Evolutionary conservation across 37 sponge, comb jelly and placozoan genomes (phyloP).

Genomic region (Beroe ovata): DNA sequence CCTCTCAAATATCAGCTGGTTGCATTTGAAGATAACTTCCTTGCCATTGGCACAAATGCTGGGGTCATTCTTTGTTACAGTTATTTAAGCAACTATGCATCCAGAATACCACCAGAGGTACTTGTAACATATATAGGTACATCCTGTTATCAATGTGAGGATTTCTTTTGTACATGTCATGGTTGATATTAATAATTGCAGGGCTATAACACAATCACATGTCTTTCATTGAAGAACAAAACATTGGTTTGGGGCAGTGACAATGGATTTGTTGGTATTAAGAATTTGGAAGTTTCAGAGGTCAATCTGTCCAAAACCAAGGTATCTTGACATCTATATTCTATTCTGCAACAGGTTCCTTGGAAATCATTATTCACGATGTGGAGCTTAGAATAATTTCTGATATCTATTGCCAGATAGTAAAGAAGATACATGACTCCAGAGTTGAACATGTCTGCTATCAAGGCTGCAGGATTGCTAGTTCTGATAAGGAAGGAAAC

Average conservation of each 20-base stretch:
- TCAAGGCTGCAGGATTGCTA: constrained; percentile 4
- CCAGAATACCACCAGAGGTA: constrained; percentile 30
- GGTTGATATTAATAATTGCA: background rate
- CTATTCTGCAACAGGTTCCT: too few relatives aligned
- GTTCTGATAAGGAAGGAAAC: background rate
- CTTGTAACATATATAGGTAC: too few relatives aligned
- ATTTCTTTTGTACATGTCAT: too few relatives aligned
- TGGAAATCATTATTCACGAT: too few relatives aligned
- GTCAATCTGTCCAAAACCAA: background rate
- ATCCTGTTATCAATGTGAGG: too few relatives aligned
- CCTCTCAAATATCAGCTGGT: background rate
- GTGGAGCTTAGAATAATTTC: too few relatives aligned
- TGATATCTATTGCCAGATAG: background rate
- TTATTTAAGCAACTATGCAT: background rate
- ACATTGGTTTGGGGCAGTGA: constrained; percentile 24
- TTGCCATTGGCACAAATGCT: constrained; percentile 8
- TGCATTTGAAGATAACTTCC: background rate
- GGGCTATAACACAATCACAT: constrained; percentile 26
- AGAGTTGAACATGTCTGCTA: background rate
- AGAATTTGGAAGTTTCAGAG: background rate
- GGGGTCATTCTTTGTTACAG: background rate
- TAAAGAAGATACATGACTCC: constrained; percentile 10
- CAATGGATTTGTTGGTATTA: constrained; percentile 5
- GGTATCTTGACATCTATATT: background rate
- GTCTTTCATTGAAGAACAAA: background rate